Base-by-base conservation (phyloP, 1,140 invertebrate genomes). In the Neuroterus valhalla region DNA sequence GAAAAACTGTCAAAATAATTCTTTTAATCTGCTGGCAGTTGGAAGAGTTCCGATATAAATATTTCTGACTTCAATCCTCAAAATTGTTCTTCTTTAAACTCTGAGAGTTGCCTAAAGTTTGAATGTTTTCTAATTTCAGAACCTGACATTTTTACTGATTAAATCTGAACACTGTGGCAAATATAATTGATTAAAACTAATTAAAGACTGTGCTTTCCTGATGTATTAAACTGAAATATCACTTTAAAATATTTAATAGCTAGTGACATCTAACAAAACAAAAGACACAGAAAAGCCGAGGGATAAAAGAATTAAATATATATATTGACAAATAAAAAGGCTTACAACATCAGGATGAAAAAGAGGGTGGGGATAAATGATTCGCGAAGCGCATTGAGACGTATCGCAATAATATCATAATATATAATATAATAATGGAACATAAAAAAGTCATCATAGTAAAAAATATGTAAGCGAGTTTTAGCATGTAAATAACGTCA, bases 401-500 rank as follows among this genome's bases (percentile, higher is more conserved):
- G 17, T 48, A 8, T 48, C 46, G 46, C 46, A 48, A 48, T 48
- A 48, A 48, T 48, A 48, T 48, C 12, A 48, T 48, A 48, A 48
- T 48, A 48, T 48, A 48, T 46, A 46, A 48, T n/a, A 48, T 48
- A 48, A n/a, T 19, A 48, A 62, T 38, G 31, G 31, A 62, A 62
- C 55, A 62, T 52, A 52, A 11, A 52, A 21, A 21, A 52, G 3
- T 23, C 50, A 12, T 23, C 21, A 21, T 52, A 52, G 50, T 52
- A 52, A 52, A 19, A 26, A 52, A 11, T 50, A 50, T 50, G 17
- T n/a, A 50, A 50, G 48, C 10, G 31, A 38, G 31, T 62, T 62
- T 62, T 62, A 62, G 55, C 55, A 62, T 62, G 55, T 62, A 62
- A 62, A 62, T 62, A 62, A 62, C 55, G 23, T 62, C 55, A 14